Conservation (phyloP, 2,888 invertebrate genomes). For the Monoplex corrugatus region DNA sequence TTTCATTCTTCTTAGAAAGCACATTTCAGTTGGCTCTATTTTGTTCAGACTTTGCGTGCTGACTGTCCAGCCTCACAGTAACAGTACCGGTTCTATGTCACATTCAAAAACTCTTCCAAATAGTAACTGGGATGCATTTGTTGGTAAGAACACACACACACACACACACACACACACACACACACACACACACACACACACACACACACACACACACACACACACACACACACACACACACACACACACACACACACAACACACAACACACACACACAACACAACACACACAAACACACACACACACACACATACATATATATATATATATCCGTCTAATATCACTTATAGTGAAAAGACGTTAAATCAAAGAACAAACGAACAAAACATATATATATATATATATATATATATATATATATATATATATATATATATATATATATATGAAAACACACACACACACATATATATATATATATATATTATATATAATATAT, state of each 20-base stretch:
- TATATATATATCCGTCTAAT: too few relatives aligned
- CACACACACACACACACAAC: not conserved
- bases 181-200: not conserved
- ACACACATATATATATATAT: too few relatives aligned
- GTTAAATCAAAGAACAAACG: not conserved
- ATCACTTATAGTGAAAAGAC: not conserved
- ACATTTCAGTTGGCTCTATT: too few relatives aligned
- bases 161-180: not conserved
- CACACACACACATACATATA: not conserved
- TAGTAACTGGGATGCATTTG: too few relatives aligned
- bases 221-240: conserved; percentile 20
- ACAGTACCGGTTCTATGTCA: too few relatives aligned
- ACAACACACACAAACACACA: not conserved
- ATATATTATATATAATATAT: too few relatives aligned
- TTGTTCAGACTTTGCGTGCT: too few relatives aligned
- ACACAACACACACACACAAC: not conserved
- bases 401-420: not conserved
- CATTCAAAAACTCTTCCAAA: too few relatives aligned
- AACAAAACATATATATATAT: not conserved
- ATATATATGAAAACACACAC: not conserved
- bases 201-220: not conserved
- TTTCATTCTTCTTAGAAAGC: too few relatives aligned
- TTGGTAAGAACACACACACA: too few relatives aligned
- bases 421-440: not conserved
- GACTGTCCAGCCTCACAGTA: too few relatives aligned